These are phyloP conservation scores for Drosophila truncata DNA, from an alignment of 1,140 invertebrate species.

Conservation along the genomic window DNA sequence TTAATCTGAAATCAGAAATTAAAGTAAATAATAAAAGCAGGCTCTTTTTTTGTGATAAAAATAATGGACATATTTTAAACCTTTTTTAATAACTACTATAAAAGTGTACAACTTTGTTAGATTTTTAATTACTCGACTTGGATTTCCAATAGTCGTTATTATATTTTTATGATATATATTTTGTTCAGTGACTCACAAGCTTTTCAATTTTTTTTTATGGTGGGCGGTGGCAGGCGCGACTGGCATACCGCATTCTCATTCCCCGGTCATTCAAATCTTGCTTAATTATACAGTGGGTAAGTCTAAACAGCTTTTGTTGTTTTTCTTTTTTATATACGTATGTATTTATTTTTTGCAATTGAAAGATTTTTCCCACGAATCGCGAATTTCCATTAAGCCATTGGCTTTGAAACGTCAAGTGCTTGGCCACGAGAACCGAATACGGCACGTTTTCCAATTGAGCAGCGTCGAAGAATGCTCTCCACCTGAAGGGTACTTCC, in stretches of 20 bases:
- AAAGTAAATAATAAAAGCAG: no score
- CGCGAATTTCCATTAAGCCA: constrained; percentile 67
- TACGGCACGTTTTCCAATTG: constrained; percentile 65
- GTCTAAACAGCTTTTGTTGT: constrained; percentile 45
- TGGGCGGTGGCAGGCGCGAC: constrained; percentile 37
- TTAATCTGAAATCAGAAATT: background rate
- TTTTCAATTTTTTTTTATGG: constrained; percentile 33
- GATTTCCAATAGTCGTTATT: background rate
- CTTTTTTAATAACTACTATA: background rate
- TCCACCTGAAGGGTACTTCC: constrained; percentile 46
- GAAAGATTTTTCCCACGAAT: constrained; percentile 78
- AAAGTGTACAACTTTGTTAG: background rate
- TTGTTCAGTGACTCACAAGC: constrained; percentile 3
- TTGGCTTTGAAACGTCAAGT: constrained; percentile 80
- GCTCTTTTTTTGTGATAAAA: background rate
- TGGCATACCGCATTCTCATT: constrained; percentile 28
- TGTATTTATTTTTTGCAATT: constrained; percentile 42
- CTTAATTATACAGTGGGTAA: constrained; percentile 68
- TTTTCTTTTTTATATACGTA: constrained; percentile 4
- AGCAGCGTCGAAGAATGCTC: constrained; percentile 62
- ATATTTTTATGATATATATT: constrained; percentile 1
- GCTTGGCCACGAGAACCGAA: constrained; percentile 61
- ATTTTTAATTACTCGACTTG: background rate
- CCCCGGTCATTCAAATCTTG: constrained; percentile 43
- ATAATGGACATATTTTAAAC: background rate